Percentiles rank a stretch among this genome's conserved stretches.
phyloP scores from a whole-genome alignment of 2,113 vertebrate genomes.

The Eublepharis macularius region DNA sequence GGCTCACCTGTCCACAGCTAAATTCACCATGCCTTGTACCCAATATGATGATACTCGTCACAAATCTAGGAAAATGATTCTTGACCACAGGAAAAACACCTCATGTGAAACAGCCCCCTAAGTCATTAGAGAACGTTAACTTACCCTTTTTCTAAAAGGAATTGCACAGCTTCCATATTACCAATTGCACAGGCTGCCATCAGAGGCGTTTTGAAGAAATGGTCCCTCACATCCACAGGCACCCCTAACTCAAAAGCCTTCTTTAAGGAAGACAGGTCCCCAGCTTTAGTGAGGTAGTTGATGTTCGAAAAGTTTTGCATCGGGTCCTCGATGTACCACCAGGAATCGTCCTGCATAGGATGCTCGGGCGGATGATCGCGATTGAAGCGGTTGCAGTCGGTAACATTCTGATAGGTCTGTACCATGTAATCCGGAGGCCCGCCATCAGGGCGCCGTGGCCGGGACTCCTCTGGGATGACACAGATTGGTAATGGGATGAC shows the following conservation, averaged over 20 bases:
- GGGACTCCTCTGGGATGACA: slow-evolving; percentile 64
- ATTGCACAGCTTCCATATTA: slow-evolving; percentile 80
- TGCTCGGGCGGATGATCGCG: slow-evolving; percentile 78
- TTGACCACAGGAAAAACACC: neutral
- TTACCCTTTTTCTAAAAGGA: slow-evolving; percentile 87
- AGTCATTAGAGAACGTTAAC: slow-evolving; percentile 28
- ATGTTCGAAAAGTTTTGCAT: slow-evolving; percentile 78
- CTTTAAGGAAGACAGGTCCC: slow-evolving; percentile 85
- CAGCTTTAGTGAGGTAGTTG: slow-evolving; percentile 82
- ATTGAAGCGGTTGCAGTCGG: slow-evolving; percentile 71
- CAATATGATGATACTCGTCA: neutral
- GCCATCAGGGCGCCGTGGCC: slow-evolving; percentile 72
- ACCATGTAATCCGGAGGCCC: slow-evolving; percentile 87
- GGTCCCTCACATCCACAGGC: slow-evolving; percentile 86
- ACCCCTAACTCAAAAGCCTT: slow-evolving; percentile 85
- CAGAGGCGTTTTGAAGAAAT: slow-evolving; percentile 90
- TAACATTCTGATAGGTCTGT: slow-evolving; percentile 72
- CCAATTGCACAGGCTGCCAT: slow-evolving; percentile 87
- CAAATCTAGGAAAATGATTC: neutral
- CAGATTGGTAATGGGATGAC: slow-evolving; percentile 83
- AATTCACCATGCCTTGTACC: neutral
- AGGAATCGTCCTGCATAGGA: slow-evolving; percentile 87
- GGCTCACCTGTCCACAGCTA: neutral
- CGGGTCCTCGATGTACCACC: slow-evolving; percentile 86
- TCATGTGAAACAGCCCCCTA: neutral